These are phyloP conservation scores for Pyrocoelia pectoralis DNA, from an alignment of 2,888 invertebrate genomes.

Conservation along the genomic window DNA sequence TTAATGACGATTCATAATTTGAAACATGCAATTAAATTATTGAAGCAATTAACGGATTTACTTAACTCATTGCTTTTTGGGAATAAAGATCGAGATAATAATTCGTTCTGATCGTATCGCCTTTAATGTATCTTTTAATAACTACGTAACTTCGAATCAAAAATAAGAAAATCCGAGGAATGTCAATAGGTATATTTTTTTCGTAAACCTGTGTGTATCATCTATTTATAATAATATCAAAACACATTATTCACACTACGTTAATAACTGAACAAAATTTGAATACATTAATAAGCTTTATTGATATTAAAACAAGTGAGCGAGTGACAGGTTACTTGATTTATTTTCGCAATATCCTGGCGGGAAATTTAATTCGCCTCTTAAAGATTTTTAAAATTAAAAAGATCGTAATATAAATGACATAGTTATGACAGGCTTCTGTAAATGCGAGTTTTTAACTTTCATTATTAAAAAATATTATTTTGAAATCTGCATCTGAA, in stretches of 20 bases:
- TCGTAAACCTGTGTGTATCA: not conserved
- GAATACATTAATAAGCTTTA: conserved; percentile 42
- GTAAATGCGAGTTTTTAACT: conserved; percentile 51
- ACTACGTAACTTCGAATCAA: no score
- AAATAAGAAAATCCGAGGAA: no score
- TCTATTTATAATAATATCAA: not conserved
- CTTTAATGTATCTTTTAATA: no score
- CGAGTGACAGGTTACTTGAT: conserved; percentile 54
- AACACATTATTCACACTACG: conserved; percentile 19
- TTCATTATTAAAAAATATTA: conserved; percentile 57
- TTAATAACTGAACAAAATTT: conserved; percentile 30
- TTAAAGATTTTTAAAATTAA: conserved; percentile 57
- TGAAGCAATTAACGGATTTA: no score
- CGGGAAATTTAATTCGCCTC: conserved; percentile 55
- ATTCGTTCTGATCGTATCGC: no score
- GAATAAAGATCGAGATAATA: no score
- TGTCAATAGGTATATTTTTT: not conserved
- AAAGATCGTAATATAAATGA: conserved; percentile 58
- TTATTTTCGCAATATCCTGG: conserved; percentile 57
- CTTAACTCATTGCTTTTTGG: no score
- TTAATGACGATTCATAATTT: no score
- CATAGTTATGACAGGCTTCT: conserved; percentile 54
- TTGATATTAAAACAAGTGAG: conserved; percentile 56
- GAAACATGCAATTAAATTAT: no score
- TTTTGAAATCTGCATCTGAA: conserved; percentile 54